Evolutionary conservation across 2,888 invertebrate species (phyloP).

Genomic region (Megalurothrips usitatus): DNA sequence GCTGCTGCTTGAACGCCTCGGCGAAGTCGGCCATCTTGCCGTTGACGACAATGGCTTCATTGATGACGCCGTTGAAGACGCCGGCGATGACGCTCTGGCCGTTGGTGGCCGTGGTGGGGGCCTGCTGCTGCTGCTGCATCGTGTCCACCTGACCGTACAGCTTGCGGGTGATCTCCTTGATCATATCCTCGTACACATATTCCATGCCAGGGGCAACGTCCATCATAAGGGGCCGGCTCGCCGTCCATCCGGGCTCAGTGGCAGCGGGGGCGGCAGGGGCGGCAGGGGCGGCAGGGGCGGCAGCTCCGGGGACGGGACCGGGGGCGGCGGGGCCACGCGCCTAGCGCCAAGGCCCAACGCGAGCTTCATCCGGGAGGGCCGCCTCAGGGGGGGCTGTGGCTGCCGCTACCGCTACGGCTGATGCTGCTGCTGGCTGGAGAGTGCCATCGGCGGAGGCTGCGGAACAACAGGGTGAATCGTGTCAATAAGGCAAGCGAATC

Average conservation of each 20-base stretch:
- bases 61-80: constrained; percentile 32
- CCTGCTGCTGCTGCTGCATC: not conserved
- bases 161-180: constrained; percentile 88
- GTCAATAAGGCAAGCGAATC: not conserved
- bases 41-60: constrained; percentile 26
- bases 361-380: constrained; percentile 36
- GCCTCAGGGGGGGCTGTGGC: constrained; percentile 35
- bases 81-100: constrained; percentile 30
- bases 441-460: constrained; percentile 13
- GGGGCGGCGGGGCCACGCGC: constrained; percentile 34
- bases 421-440: not conserved
- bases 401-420: constrained; percentile 28
- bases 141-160: constrained; percentile 73
- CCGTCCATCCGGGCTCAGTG: constrained; percentile 30
- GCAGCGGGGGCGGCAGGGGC: constrained; percentile 25
- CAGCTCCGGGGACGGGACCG: constrained; percentile 39
- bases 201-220: constrained; percentile 56
- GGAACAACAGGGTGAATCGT: constrained; percentile 23
- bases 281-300: constrained; percentile 50
- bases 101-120: constrained; percentile 17
- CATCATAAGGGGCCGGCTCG: constrained; percentile 36
- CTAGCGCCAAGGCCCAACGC: constrained; percentile 38
- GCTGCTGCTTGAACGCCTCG: constrained; percentile 14
- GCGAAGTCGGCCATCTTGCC: constrained; percentile 21
- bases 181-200: constrained; percentile 74